Percentiles rank a stretch among this genome's conserved stretches.
Conservation (phyloP, 2,888 invertebrate genomes). For the Drosophila helvetica region DNA sequence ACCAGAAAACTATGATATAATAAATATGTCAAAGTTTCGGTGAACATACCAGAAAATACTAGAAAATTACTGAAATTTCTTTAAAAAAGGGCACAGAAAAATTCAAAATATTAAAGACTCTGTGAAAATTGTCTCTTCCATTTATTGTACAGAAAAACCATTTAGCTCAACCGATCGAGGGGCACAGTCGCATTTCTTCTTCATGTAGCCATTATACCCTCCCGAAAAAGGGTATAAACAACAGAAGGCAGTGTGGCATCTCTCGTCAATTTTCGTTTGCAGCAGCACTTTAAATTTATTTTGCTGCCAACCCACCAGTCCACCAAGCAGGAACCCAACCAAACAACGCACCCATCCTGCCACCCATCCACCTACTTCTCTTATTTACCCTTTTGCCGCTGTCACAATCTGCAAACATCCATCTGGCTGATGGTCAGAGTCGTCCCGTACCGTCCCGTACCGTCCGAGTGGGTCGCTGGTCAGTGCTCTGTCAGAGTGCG, state of each 20-base stretch:
- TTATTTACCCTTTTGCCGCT: constrained; percentile 75
- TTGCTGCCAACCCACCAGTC: constrained; percentile 13
- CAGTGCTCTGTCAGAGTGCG: constrained; percentile 61
- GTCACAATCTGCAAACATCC: constrained; percentile 76
- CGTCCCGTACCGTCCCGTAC: constrained; percentile 12
- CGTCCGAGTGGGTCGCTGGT: constrained; percentile 56
- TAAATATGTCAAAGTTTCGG: too few species aligned
- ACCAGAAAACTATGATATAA: too few species aligned
- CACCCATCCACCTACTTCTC: constrained; percentile 25
- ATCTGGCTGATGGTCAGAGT: constrained; percentile 49
- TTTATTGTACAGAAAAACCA: too few species aligned
- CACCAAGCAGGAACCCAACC: not conserved
- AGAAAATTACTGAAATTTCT: too few species aligned
- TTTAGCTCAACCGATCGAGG: too few species aligned
- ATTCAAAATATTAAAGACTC: too few species aligned
- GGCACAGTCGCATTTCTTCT: too few species aligned
- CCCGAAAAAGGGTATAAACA: not conserved
- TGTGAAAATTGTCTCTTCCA: too few species aligned
- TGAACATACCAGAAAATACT: too few species aligned
- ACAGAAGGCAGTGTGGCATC: constrained; percentile 45
- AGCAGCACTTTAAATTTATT: constrained; percentile 76
- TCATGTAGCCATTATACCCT: not conserved
- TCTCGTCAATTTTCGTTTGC: constrained; percentile 70
- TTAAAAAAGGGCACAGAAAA: too few species aligned
- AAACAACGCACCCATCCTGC: constrained; percentile 20